Conservation (phyloP, 2,797 vertebrate genomes). For the Heterohyrax brucei region DNA sequence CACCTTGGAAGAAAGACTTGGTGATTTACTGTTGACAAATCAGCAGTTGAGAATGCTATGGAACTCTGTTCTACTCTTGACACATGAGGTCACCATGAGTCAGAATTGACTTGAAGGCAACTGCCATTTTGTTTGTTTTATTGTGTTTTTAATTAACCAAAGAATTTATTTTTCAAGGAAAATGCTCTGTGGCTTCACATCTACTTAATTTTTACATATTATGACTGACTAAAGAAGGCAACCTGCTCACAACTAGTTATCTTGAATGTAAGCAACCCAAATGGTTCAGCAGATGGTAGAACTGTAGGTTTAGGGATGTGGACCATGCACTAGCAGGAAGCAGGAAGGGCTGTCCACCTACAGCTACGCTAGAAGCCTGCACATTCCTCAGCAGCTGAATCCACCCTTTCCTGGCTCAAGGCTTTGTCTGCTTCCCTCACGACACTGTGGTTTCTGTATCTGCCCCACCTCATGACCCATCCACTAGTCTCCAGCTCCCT, state of each 20-base stretch:
- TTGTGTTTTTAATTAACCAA: too few relatives aligned
- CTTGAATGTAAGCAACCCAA: not conserved
- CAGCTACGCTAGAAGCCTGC: not conserved
- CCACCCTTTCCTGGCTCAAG: not conserved
- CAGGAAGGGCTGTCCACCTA: not conserved
- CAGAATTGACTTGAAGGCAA: too few relatives aligned
- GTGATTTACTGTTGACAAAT: too few relatives aligned
- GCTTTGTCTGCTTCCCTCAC: not conserved
- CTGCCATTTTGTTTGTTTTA: too few relatives aligned
- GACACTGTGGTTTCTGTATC: not conserved
- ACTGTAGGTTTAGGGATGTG: not conserved
- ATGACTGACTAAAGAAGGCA: not conserved
- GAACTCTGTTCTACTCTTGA: too few relatives aligned
- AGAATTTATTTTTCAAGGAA: not conserved
- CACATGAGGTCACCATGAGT: too few relatives aligned
- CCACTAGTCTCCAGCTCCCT: not conserved
- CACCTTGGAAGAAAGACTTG: too few relatives aligned
- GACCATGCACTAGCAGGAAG: not conserved
- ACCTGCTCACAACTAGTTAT: not conserved
- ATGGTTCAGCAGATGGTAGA: not conserved
- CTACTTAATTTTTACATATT: not conserved
- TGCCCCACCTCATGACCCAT: not conserved
- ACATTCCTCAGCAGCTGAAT: fast-evolving
- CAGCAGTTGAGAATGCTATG: too few relatives aligned
- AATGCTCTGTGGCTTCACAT: fast-evolving